Conservation (phyloP, 1,140 invertebrate species). For the Cepaea nemoralis region DNA sequence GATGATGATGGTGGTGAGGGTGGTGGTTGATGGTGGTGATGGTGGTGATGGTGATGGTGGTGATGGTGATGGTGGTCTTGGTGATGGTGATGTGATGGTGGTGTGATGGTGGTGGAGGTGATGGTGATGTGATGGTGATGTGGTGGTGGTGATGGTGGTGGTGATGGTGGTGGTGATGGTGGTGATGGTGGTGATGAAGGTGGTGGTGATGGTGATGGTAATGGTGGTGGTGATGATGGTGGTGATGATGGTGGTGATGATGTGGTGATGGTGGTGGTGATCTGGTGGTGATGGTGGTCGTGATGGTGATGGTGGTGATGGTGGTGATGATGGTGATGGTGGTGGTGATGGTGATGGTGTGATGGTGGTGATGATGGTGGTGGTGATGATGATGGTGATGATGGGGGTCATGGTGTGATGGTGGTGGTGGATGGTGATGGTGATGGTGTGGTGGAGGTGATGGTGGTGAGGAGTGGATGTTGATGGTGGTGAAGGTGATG, state of each 20-base stretch:
- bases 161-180: not conserved
- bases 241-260: constrained; percentile 1
- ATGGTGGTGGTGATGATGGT: not conserved
- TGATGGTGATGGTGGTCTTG: not conserved
- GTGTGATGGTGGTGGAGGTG: not conserved
- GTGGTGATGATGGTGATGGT: not conserved
- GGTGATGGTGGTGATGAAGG: not conserved
- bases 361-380: not conserved
- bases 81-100: not conserved
- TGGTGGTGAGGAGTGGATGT: too few species aligned
- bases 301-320: not conserved
- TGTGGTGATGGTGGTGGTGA: too few species aligned
- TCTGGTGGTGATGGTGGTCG: not conserved
- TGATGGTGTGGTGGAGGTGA: too few species aligned
- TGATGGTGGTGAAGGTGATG: not conserved
- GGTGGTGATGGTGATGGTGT: not conserved
- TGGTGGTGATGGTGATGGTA: not conserved
- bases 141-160: not conserved
- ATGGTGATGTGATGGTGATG: not conserved
- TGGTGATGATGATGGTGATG: not conserved
- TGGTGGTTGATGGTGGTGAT: not conserved
- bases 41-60: not conserved
- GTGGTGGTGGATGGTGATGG: not conserved
- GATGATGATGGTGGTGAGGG: not conserved
- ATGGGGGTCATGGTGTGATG: not conserved